phyloP scores from a whole-genome alignment of 2,113 vertebrate genomes.

The Egretta garzetta region DNA sequence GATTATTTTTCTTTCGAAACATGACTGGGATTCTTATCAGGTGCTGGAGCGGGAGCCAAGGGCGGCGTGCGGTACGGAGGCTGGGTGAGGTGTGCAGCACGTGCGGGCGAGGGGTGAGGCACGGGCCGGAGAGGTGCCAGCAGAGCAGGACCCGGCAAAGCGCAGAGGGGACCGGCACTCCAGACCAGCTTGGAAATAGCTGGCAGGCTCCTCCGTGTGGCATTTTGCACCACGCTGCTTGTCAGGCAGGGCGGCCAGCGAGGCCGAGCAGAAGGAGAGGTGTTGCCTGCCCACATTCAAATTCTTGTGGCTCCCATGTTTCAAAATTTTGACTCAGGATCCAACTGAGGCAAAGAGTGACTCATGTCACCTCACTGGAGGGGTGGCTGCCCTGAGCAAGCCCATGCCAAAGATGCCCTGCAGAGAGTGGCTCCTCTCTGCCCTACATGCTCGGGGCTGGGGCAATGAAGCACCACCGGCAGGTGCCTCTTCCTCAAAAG shows the following conservation, averaged over 20 bases:
- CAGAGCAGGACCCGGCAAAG: not conserved
- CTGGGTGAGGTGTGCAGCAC: fast-evolving
- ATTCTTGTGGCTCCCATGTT: not conserved
- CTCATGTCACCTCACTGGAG: fast-evolving
- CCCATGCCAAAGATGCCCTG: not conserved
- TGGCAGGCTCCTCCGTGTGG: not conserved
- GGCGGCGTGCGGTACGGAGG: fast-evolving
- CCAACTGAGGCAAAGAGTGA: not conserved
- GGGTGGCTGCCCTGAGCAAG: not conserved
- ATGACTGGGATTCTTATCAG: not conserved
- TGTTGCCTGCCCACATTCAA: not conserved
- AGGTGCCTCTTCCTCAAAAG: not conserved
- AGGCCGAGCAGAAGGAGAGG: not conserved
- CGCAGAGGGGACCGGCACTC: fast-evolving
- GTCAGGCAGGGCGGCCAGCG: not conserved
- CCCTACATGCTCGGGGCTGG: fast-evolving
- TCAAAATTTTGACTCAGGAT: not conserved
- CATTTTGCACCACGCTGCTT: fast-evolving
- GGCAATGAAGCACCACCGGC: not conserved
- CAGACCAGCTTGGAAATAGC: not conserved
- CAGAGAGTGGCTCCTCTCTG: not conserved
- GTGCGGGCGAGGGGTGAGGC: not conserved
- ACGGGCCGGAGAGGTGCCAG: not conserved
- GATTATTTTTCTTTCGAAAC: not conserved
- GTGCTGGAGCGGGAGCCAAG: not conserved